These are phyloP conservation scores for Paraplagusia blochii DNA, from an alignment of 2,113 vertebrate species.

Conservation along the genomic window DNA sequence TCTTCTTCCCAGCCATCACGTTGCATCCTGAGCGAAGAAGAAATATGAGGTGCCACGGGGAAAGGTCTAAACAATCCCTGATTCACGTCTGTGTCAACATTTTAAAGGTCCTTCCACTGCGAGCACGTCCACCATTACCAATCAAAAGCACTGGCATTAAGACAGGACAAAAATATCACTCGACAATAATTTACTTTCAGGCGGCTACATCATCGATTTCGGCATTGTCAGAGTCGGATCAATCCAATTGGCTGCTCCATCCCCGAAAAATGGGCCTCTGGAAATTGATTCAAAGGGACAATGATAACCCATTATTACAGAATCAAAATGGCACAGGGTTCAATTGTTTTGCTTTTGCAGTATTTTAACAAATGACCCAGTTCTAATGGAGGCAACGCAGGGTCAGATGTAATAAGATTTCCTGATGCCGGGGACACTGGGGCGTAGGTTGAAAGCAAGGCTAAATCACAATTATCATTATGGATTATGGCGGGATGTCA, in stretches of 20 bases:
- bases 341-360: slow-evolving; percentile 76
- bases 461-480: slow-evolving; percentile 83
- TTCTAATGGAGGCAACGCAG: slow-evolving; percentile 79
- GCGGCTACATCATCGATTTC: slow-evolving; percentile 76
- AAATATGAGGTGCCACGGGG: slow-evolving; percentile 31
- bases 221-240: slow-evolving; percentile 74
- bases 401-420: slow-evolving; percentile 79
- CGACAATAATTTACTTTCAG: slow-evolving; percentile 72
- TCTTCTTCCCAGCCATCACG: slow-evolving; percentile 7
- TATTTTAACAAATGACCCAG: slow-evolving; percentile 80
- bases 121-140: slow-evolving; percentile 42
- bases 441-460: slow-evolving; percentile 78
- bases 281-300: slow-evolving; percentile 71
- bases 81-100: slow-evolving; percentile 43
- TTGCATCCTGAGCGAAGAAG: slow-evolving; percentile 12
- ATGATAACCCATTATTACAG: slow-evolving; percentile 74
- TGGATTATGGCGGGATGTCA: slow-evolving; percentile 78
- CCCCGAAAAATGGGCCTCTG: slow-evolving; percentile 66
- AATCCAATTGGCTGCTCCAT: slow-evolving; percentile 78
- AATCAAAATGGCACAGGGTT: slow-evolving; percentile 74
- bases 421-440: slow-evolving; percentile 70
- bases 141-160: slow-evolving; percentile 61
- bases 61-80: slow-evolving; percentile 17
- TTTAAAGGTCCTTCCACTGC: slow-evolving; percentile 37
- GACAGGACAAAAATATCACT: slow-evolving; percentile 70